Conservation (phyloP, 2,797 vertebrate genomes). For the Acanthurus leucopareius region DNA sequence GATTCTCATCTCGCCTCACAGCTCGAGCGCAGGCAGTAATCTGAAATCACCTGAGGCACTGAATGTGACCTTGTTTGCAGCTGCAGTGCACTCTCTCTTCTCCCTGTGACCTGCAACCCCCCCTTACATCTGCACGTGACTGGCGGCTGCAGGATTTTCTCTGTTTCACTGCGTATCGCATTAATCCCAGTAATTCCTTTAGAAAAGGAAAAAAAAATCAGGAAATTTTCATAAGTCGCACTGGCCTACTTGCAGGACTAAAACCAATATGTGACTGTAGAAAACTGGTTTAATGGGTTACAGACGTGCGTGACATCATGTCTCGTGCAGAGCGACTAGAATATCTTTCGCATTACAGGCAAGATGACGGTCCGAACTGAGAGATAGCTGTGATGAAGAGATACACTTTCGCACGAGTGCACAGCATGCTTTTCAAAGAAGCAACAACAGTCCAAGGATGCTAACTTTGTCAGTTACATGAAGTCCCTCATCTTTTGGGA, state of each 20-base stretch:
- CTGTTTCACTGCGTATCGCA: slow-evolving; percentile 50
- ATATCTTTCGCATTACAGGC: slow-evolving; percentile 42
- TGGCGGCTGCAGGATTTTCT: slow-evolving; percentile 66
- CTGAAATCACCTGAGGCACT: slow-evolving; percentile 72
- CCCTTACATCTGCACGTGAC: slow-evolving; percentile 56
- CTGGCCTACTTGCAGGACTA: slow-evolving; percentile 74
- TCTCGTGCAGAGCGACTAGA: slow-evolving; percentile 32
- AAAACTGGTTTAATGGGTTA: slow-evolving; percentile 63
- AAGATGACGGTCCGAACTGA: slow-evolving; percentile 10
- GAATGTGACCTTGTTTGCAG: slow-evolving; percentile 64
- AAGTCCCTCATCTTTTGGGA: not conserved
- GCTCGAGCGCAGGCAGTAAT: slow-evolving; percentile 47
- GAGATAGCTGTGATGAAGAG: slow-evolving; percentile 18
- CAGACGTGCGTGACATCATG: slow-evolving; percentile 51
- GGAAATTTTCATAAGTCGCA: slow-evolving; percentile 65
- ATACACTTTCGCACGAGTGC: not conserved
- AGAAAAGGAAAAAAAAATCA: slow-evolving; percentile 63
- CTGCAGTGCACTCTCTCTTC: slow-evolving; percentile 35
- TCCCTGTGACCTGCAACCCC: slow-evolving; percentile 48
- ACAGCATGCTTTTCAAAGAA: slow-evolving; percentile 7
- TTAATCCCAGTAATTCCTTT: slow-evolving; percentile 80
- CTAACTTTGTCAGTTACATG: not conserved
- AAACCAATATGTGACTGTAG: slow-evolving; percentile 27
- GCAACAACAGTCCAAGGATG: not conserved
- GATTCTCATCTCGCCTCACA: slow-evolving; percentile 56